These are phyloP conservation scores for Eupelmus urozonus DNA, from an alignment of 2,888 invertebrate species.

Conservation along the genomic window DNA sequence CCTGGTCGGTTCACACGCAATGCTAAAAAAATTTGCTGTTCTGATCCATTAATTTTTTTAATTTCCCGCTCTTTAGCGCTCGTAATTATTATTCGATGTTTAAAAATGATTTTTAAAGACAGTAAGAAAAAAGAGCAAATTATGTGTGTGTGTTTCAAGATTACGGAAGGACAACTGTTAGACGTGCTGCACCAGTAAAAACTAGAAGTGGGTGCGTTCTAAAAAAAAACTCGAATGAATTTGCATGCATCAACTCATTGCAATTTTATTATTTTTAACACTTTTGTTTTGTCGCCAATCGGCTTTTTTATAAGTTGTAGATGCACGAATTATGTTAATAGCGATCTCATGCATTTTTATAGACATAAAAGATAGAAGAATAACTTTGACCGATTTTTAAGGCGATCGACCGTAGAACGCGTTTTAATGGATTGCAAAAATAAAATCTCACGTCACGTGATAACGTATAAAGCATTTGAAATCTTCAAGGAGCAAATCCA, in stretches of 20 bases:
- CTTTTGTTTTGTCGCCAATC: slow-evolving; percentile 9
- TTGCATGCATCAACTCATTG: slow-evolving; percentile 11
- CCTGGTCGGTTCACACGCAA: slow-evolving; percentile 14
- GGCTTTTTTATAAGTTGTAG: not conserved
- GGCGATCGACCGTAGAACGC: slow-evolving; percentile 4
- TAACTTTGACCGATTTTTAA: slow-evolving; percentile 42
- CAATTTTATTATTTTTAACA: slow-evolving; percentile 36
- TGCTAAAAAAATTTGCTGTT: slow-evolving; percentile 20
- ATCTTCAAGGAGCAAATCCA: no score
- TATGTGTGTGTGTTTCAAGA: slow-evolving; percentile 19
- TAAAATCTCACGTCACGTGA: no score
- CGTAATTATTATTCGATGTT: not conserved
- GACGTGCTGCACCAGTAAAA: not conserved
- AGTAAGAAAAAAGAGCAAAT: slow-evolving; percentile 1
- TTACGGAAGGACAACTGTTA: slow-evolving; percentile 25
- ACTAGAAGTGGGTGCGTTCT: slow-evolving; percentile 11
- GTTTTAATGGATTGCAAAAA: no score
- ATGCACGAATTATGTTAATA: slow-evolving; percentile 23
- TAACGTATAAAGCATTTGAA: no score
- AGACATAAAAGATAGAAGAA: not conserved
- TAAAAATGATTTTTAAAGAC: not conserved
- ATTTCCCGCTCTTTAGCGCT: not conserved
- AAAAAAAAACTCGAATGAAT: slow-evolving; percentile 29
- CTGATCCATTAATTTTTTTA: slow-evolving; percentile 21
- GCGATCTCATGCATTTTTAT: slow-evolving; percentile 29